These are phyloP conservation scores for Pitangus sulphuratus DNA, from an alignment of 2,797 vertebrate genomes.

Conservation along the genomic window DNA sequence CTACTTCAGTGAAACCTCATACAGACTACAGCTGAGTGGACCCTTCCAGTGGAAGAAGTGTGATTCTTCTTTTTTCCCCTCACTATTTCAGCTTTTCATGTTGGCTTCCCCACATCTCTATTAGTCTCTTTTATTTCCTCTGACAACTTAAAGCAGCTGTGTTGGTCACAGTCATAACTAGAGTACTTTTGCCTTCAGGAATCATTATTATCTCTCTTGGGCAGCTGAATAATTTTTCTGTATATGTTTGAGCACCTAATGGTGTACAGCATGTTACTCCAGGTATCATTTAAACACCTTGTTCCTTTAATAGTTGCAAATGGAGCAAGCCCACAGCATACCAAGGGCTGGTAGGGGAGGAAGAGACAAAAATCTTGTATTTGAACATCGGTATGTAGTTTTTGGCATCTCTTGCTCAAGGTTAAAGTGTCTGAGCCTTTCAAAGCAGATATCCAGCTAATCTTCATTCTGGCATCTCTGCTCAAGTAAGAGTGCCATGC, in stretches of 20 bases:
- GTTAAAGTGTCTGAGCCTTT: background rate
- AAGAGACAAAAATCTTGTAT: background rate
- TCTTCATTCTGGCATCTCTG: background rate
- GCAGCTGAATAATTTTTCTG: background rate
- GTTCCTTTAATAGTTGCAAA: background rate
- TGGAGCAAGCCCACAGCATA: background rate
- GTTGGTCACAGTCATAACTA: background rate
- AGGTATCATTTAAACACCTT: background rate
- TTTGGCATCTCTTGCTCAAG: background rate
- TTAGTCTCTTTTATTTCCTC: background rate
- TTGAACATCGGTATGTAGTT: background rate
- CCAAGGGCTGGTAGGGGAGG: background rate
- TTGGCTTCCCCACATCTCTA: background rate
- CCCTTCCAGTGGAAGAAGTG: background rate
- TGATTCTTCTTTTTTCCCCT: background rate
- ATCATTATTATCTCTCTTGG: background rate
- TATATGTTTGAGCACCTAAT: background rate
- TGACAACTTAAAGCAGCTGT: background rate
- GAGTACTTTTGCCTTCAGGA: background rate
- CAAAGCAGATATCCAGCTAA: background rate
- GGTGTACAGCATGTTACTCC: background rate
- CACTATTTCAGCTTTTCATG: background rate
- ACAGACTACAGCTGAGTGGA: background rate
- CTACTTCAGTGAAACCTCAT: background rate
- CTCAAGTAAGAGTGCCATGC: background rate